These are phyloP conservation scores for Polietes domitor DNA, from an alignment of 2,888 invertebrate species.

Conservation along the genomic window DNA sequence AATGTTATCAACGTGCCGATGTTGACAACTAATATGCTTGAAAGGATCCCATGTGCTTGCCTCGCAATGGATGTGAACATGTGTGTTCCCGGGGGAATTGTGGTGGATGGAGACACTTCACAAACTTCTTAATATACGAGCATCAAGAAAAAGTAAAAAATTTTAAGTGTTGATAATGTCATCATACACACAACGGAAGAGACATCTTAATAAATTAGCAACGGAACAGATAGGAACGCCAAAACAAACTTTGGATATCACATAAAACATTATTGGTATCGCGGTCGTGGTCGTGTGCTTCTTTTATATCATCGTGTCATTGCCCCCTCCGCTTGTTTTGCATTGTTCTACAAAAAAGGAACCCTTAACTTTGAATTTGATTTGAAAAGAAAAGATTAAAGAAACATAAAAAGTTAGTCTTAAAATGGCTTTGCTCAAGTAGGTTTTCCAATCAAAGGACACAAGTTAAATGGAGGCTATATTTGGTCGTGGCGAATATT, in stretches of 20 bases:
- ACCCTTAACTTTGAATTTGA: slow-evolving; percentile 11
- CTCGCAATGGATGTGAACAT: not conserved
- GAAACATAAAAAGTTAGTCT: not conserved
- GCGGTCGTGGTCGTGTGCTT: slow-evolving; percentile 7
- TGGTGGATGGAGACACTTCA: not conserved
- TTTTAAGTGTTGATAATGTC: slow-evolving; percentile 54
- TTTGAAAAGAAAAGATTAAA: not conserved
- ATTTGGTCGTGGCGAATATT: no score
- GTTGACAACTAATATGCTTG: not conserved
- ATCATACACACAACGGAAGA: slow-evolving; percentile 40
- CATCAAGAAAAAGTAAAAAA: slow-evolving; percentile 1
- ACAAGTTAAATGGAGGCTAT: no score
- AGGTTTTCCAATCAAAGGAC: no score
- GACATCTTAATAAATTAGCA: slow-evolving; percentile 51
- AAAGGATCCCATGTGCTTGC: slow-evolving; percentile 8
- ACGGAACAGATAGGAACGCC: not conserved
- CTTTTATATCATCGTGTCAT: not conserved
- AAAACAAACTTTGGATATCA: slow-evolving; percentile 11
- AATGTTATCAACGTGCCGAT: not conserved
- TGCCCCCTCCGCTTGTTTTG: not conserved
- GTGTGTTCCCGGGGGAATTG: not conserved
- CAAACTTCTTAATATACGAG: not conserved
- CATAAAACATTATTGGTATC: slow-evolving; percentile 29
- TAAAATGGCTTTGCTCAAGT: no score
- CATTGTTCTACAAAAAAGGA: not conserved